Percentiles rank a stretch among this genome's conserved stretches.
Evolutionary conservation across 2,888 invertebrate genomes (phyloP).

Genomic region (Ptilodon capucinus): DNA sequence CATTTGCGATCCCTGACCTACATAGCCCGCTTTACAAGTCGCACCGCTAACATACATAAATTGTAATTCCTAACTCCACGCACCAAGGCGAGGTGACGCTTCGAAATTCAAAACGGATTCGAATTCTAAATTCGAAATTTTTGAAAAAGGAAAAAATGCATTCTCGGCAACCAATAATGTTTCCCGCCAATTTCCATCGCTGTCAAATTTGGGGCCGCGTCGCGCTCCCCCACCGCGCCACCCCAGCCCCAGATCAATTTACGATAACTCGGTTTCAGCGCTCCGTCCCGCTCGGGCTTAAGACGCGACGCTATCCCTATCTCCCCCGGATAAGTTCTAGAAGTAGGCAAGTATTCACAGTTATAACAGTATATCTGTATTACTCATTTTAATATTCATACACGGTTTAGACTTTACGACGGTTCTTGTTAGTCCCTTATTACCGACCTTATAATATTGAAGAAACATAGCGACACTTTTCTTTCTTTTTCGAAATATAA

Average conservation of each 20-base stretch:
- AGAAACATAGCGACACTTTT: no score
- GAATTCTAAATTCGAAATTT: conserved; percentile 47
- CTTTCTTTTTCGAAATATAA: no score
- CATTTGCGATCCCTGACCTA: conserved; percentile 56
- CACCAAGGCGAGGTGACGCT: background rate
- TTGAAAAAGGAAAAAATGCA: conserved; percentile 17
- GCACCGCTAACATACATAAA: conserved; percentile 38
- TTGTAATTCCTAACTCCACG: conserved; percentile 39
- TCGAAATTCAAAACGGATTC: conserved; percentile 11
- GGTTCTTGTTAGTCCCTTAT: no score
- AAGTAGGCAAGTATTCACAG: conserved; percentile 59
- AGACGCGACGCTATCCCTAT: conserved; percentile 71
- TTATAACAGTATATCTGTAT: conserved; percentile 51
- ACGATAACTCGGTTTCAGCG: conserved; percentile 76
- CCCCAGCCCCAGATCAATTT: conserved; percentile 77
- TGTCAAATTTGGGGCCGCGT: conserved; percentile 79
- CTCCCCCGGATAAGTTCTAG: conserved; percentile 75
- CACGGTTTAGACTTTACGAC: background rate
- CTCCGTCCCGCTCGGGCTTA: conserved; percentile 79
- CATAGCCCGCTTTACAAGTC: conserved; percentile 52
- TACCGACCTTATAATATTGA: no score
- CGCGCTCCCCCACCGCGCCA: conserved; percentile 50
- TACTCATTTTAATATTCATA: conserved; percentile 18
- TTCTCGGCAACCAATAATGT: conserved; percentile 70
- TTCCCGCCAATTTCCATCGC: conserved; percentile 82